Evolutionary conservation across 2,113 vertebrate species (phyloP).

Genomic region (Shinisaurus crocodilurus): DNA sequence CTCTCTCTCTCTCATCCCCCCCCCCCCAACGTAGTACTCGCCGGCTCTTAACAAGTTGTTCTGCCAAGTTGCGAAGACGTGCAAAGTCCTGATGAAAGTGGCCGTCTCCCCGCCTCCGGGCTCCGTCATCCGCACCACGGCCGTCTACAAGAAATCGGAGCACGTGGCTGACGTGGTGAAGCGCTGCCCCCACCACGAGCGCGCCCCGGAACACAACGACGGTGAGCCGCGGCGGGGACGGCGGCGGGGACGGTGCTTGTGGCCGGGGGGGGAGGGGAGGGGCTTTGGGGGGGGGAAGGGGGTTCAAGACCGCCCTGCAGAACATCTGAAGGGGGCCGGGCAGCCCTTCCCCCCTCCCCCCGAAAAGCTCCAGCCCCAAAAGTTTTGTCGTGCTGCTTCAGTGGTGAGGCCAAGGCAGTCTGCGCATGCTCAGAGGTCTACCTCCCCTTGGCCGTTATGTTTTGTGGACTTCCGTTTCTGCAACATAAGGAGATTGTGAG

Average conservation of each 20-base stretch:
- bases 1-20: background rate
- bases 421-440: background rate
- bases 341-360: too few relatives aligned
- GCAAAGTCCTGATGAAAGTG: conserved; percentile 78
- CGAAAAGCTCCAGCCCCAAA: background rate
- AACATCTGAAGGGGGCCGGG: too few relatives aligned
- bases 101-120: conserved; percentile 70
- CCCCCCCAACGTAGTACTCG: conserved; percentile 74
- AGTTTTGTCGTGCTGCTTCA: background rate
- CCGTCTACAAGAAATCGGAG: conserved; percentile 87
- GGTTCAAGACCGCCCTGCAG: background rate
- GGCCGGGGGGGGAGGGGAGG: fast-evolving
- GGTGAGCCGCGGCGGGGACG: conserved; percentile 37
- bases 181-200: conserved; percentile 88
- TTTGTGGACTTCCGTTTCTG: too few relatives aligned
- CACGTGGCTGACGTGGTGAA: conserved; percentile 85
- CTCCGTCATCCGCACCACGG: conserved; percentile 78
- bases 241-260: fast-evolving
- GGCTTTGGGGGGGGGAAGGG: background rate
- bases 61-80: conserved; percentile 86
- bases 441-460: too few relatives aligned
- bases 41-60: conserved; percentile 82
- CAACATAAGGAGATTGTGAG: too few relatives aligned
- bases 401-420: background rate
- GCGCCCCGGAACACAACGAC: conserved; percentile 68